phyloP scores from a whole-genome alignment of 1,140 invertebrate species.

The Zaprionus ghesquierei region DNA sequence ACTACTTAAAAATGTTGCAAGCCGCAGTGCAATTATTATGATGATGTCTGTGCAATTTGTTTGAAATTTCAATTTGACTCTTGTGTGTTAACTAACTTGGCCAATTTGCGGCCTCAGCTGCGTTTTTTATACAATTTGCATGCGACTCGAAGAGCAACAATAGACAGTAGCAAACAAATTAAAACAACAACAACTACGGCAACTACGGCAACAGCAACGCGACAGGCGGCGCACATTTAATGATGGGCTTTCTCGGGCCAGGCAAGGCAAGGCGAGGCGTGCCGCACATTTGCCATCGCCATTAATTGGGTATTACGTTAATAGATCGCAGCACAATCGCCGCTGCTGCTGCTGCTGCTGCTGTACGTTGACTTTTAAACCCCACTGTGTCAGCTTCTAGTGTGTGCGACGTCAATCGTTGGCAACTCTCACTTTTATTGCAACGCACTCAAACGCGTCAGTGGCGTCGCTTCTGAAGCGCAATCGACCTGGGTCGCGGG shows the following conservation, averaged over 20 bases:
- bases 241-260: conserved; percentile 40
- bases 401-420: neutral
- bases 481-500: neutral
- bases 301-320: conserved; percentile 59
- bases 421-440: conserved; percentile 53
- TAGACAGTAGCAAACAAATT: conserved; percentile 12
- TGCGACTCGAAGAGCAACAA: conserved; percentile 8
- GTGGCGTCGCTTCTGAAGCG: conserved; percentile 24
- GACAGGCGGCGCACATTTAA: conserved; percentile 45
- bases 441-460: neutral
- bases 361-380: conserved; percentile 46
- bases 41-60: conserved; percentile 37
- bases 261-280: conserved; percentile 37
- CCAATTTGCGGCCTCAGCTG: neutral
- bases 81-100: conserved; percentile 3
- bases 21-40: conserved; percentile 59
- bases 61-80: conserved; percentile 13
- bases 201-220: neutral
- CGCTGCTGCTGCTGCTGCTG: no score
- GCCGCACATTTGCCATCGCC: conserved; percentile 4
- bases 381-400: conserved; percentile 23
- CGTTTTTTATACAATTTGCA: conserved; percentile 11
- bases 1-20: conserved; percentile 52
- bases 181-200: neutral
- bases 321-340: conserved; percentile 32